Evolutionary conservation across 1,140 invertebrate species (phyloP).

Genomic region (Drosophila pruinosa): DNA sequence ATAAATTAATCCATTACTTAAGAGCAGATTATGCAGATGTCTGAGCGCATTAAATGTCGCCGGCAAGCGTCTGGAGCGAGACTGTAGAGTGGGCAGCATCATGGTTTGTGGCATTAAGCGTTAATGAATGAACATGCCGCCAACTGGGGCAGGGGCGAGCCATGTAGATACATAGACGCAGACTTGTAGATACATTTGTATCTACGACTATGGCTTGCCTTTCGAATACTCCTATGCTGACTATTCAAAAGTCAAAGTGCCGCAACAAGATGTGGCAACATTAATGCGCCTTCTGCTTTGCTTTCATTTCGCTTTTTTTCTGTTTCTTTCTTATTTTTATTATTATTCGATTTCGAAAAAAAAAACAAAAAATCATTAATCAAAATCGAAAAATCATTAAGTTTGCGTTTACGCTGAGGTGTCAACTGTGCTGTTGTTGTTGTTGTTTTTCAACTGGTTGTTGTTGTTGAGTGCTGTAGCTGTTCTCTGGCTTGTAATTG

Average conservation of each 20-base stretch:
- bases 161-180: background rate
- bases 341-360: slow-evolving; percentile 29
- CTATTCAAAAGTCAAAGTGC: slow-evolving; percentile 42
- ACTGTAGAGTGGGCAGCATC: background rate
- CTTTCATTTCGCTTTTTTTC: slow-evolving; percentile 30
- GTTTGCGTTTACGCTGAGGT: slow-evolving; percentile 57
- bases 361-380: slow-evolving; percentile 54
- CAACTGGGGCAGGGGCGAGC: slow-evolving; percentile 8
- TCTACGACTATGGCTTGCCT: slow-evolving; percentile 6
- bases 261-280: slow-evolving; percentile 32
- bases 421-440: slow-evolving; percentile 53
- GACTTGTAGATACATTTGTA: slow-evolving; percentile 19
- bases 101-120: slow-evolving; percentile 43
- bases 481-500: slow-evolving; percentile 71
- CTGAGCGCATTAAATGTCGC: slow-evolving; percentile 60
- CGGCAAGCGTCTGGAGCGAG: background rate
- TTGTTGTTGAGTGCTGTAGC: slow-evolving; percentile 9
- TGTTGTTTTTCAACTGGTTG: slow-evolving; percentile 20
- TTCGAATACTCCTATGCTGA: slow-evolving; percentile 20
- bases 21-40: slow-evolving; percentile 70
- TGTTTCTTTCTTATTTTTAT: too few species aligned
- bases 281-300: slow-evolving; percentile 29
- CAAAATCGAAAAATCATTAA: slow-evolving; percentile 72
- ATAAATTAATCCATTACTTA: slow-evolving; percentile 76
- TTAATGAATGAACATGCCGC: slow-evolving; percentile 54